Conservation (phyloP, 2,113 vertebrate genomes). For the Callospermophilus lateralis region DNA sequence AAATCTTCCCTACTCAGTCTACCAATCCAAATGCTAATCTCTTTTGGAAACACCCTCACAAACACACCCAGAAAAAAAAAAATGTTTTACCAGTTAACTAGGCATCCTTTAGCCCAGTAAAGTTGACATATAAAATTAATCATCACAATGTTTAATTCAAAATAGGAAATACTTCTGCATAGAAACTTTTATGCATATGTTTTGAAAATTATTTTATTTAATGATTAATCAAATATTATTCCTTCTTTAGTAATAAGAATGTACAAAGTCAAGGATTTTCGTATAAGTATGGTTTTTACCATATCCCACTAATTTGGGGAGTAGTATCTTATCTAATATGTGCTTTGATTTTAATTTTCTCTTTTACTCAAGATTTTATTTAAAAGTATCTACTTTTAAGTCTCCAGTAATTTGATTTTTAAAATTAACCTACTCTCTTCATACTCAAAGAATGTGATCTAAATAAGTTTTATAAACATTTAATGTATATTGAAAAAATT, state of each 20-base stretch:
- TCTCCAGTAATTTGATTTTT: neutral
- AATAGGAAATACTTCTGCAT: neutral
- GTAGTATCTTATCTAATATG: neutral
- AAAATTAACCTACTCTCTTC: neutral
- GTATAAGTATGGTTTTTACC: neutral
- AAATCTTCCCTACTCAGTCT: neutral
- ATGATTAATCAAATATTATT: neutral
- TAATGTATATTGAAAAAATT: neutral
- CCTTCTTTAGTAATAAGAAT: neutral
- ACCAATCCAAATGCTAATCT: neutral
- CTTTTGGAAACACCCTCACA: neutral
- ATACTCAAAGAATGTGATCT: neutral
- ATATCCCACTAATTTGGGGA: neutral
- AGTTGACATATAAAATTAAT: neutral
- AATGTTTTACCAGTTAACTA: neutral
- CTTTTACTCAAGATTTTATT: slow-evolving; percentile 5
- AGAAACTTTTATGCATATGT: neutral
- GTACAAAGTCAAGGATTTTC: slow-evolving; percentile 19
- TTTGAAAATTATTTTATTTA: neutral
- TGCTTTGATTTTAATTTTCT: slow-evolving; percentile 1
- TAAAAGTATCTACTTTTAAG: neutral
- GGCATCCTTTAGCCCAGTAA: neutral
- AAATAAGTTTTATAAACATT: neutral
- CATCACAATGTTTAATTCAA: neutral
- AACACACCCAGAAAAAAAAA: neutral